Evolutionary conservation across 1,140 invertebrate species (phyloP), one percentile per base, ranked within the genome.

Genomic region (Ericerus pela): DNA sequence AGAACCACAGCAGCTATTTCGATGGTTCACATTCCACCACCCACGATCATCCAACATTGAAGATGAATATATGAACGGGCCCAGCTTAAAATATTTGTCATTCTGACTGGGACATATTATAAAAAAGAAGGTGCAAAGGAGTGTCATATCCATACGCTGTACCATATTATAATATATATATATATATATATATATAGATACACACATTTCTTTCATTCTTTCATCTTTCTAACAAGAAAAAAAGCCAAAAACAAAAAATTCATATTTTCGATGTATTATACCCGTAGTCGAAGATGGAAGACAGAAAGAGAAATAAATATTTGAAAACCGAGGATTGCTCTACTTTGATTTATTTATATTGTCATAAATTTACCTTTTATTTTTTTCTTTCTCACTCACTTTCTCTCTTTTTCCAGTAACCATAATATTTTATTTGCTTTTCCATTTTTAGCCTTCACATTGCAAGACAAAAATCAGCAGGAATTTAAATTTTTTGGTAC

Each of bases 341-440:
- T 47, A 47, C 41, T 14, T 47, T 47, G 41, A 47, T 47, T 47
- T 47, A 47, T 47, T 47, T 47, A 24, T 47, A 47, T 47, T 47
- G 26, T 47, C 41, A 18, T n/a, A 33, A 33, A n/a, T n/a, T n/a
- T n/a, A n/a, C n/a, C n/a, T n/a, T n/a, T n/a, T n/a, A n/a, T n/a
- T n/a, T n/a, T n/a, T n/a, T n/a, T n/a, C n/a, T n/a, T n/a, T n/a
- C n/a, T n/a, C n/a, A n/a, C n/a, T n/a, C n/a, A n/a, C n/a, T n/a
- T n/a, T n/a, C n/a, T n/a, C n/a, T n/a, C n/a, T n/a, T n/a, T n/a
- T n/a, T n/a, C n/a, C n/a, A n/a, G n/a, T n/a, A n/a, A n/a, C n/a
- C n/a, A n/a, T n/a, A n/a, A n/a, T n/a, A n/a, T n/a, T n/a, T n/a
- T n/a, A n/a, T n/a, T n/a, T n/a, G n/a, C n/a, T n/a, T n/a, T n/a